Base-by-base conservation (phyloP, 2,888 invertebrate genomes). In the Biston betularia region DNA sequence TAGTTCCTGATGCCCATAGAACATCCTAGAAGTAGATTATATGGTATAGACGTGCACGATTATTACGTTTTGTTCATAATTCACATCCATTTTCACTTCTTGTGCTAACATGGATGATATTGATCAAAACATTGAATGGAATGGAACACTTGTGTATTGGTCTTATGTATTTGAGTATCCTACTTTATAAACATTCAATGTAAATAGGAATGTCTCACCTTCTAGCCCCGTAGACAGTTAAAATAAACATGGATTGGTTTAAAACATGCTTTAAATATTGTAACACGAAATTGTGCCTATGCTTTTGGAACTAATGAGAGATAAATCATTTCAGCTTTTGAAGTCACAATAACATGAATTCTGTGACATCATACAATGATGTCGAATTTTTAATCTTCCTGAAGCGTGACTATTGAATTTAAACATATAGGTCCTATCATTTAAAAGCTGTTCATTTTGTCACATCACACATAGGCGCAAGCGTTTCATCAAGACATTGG, bases 251-350 rank as follows among this genome's bases (percentile, higher is more conserved):
- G 68, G 69, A 71, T 73, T 73, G 75, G 75, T 73, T 70, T 52
- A 53, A 72, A 68, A 62, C 63, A 56, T 84, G 89, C 87, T 88
- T 82, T 69, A 78, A 80, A 68, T 52, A 69, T 65, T 73, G 75
- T 77, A 78, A 84, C 77, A 71, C 60, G 72, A 75, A 77, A 42
- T 49, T 69, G 68, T 78, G 80, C 75, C 83, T 82, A 86, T 82
- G 83, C 90, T 90, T 92, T 38, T 79, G 76, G 79, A 80, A 82
- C 85, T 89, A 86, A 86, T 85, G 78, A 53, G 65, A 82, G 76
- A 70, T 42, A 55, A 63, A 60, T 61, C 58, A 70, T 71, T 69
- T 40, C 53, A 53, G 70, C 68, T 68, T 68, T 38, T 38, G 35
- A 64, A 44, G 50, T 59, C 24, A 53, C 58, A 65, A 56, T 65